Evolutionary conservation across 2,113 vertebrate species (phyloP).

Genomic region (Burhinus bistriatus): DNA sequence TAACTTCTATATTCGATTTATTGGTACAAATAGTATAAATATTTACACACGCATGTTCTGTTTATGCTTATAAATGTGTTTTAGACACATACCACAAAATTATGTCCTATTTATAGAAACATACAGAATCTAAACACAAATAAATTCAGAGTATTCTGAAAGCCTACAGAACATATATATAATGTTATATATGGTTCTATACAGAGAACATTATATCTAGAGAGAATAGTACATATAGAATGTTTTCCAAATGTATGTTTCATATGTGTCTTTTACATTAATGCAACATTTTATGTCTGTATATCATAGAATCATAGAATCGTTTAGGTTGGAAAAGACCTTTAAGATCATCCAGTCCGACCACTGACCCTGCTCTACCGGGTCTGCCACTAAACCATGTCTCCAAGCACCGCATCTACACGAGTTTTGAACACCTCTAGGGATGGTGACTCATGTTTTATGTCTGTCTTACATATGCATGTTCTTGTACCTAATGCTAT

Average conservation of each 20-base stretch:
- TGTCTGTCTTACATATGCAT: not conserved
- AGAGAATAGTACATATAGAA: too few species aligned
- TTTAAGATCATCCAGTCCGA: too few species aligned
- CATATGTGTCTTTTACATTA: not conserved
- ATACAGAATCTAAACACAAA: accelerated
- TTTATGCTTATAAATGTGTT: not conserved
- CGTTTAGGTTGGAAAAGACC: too few species aligned
- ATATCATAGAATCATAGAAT: too few species aligned
- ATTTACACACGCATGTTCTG: accelerated
- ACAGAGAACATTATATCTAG: accelerated
- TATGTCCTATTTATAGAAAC: not conserved
- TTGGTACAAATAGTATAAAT: accelerated
- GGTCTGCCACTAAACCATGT: too few species aligned
- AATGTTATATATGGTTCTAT: not conserved
- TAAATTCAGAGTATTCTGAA: too few species aligned
- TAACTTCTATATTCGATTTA: accelerated
- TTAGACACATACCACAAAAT: not conserved
- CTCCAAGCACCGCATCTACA: too few species aligned
- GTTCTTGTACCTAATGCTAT: not conserved
- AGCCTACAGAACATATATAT: not conserved
- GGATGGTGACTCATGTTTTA: not conserved
- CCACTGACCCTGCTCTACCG: too few species aligned
- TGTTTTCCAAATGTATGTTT: not conserved
- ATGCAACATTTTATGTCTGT: not conserved
- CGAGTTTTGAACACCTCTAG: too few species aligned